Evolutionary conservation across 2,113 vertebrate genomes (phyloP), one percentile per base, ranked within the genome.

Genomic region (Prietella phreatophila): DNA sequence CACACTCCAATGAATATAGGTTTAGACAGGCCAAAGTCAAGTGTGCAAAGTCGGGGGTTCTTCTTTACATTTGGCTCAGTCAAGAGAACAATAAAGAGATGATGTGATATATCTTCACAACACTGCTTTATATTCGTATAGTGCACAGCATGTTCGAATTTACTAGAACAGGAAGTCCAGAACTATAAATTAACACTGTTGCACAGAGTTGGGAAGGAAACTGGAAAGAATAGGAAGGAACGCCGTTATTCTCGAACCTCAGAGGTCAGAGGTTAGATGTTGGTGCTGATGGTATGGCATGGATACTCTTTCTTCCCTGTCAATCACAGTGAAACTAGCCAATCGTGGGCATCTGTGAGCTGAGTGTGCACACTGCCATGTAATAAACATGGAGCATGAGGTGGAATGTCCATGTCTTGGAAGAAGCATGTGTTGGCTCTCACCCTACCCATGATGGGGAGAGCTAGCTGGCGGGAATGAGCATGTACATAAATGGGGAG

Each of bases 21-120:
- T 42, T 25, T 63, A 82, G 30, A 83, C 42, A 42, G 58, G 15
- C 22, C 30, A 50, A 50, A 50, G 47, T 15, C 33, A 65, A 42
- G 20, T 14, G 80, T 78, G 81, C 60, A 36, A 60, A 53, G 71
- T 60, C 50, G 47, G 85, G 85, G 39, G 20, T 42, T 69, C 78
- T 27, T 56, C 33, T 79, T 79, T 79, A 60, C n/a, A 60, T 53
- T 60, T 80, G 61, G 19, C 36, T 71, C 55, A 47, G 27, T 30
- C 6, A 6, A 15, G 50, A 86, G 81, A 30, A 82, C 42, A 15
- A 33, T 20, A 80, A 56, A n/a, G n/a, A 33, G 27, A 80, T 27
- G 25, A 22, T 0, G 47, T 11, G 2, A 3, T 25, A 9, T 14
- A 65, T 9, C 15, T 22, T 73, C 20, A 22, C 69, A 1, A 22